Evolutionary conservation across 2,888 invertebrate genomes (phyloP), one percentile per base, ranked within the genome.

Genomic region (Lepidochrysops patricia): DNA sequence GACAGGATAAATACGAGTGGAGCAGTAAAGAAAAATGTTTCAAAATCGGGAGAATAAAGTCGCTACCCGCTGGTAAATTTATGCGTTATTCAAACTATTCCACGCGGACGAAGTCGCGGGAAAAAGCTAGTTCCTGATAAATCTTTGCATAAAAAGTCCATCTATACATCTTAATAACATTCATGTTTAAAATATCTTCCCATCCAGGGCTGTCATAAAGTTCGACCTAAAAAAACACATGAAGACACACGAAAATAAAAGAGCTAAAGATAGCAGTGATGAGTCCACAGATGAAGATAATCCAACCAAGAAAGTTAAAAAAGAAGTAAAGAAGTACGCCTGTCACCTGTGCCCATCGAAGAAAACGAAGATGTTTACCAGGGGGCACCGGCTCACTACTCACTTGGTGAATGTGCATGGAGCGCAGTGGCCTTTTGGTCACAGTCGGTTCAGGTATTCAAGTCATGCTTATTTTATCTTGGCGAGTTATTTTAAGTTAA

Each of bases 261-360:
- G 59, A 29, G 9, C 50, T 26, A 43, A 66, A 4, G 29, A 60
- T 6, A 68, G 63, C 43, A 74, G 74, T 0, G 68, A 66, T 0
- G 70, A 72, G 0, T 23, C 62, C 0, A 75, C 77, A 0, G 77
- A 78, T 2, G 76, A 74, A 0, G 78, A 77, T 0, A 68, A 72
- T 32, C 75, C 77, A 0, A 6, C 26, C 1, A 29, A 65, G 4
- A 71, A 61, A 68, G 81, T 68, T 73, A 82, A 71, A 66, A 82
- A 69, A 50, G 64, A 64, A 0, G 62, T 34, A 0, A 79, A 70
- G 70, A 79, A 85, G 62, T 91, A 90, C 65, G 88, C 91, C 4
- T 96, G 96, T 67, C 96, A 96, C 67, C 91, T 94, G 72, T 96
- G 96, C 70, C 92, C 94, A 0, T 90, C 91, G 65, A 79, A 80